These are phyloP conservation scores for Pandion haliaetus DNA, from an alignment of 2,113 vertebrate species.

Conservation along the genomic window DNA sequence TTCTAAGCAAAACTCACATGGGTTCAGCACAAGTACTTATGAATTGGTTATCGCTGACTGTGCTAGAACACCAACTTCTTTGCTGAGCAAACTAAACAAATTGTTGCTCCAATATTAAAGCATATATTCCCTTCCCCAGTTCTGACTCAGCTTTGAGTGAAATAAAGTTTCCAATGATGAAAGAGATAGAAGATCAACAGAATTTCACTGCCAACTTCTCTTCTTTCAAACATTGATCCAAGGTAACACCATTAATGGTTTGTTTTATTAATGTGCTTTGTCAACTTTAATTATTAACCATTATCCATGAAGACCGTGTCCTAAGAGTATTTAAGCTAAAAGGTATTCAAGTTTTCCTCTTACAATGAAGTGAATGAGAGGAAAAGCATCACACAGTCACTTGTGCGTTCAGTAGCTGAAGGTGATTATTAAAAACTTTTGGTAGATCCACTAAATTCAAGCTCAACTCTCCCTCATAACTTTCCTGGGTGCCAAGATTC, in stretches of 20 bases:
- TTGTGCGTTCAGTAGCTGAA: background rate
- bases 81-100: conserved; percentile 16
- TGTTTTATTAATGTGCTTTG: conserved; percentile 9
- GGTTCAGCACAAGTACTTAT: background rate
- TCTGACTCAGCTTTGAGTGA: background rate
- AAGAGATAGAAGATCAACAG: background rate
- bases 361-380: background rate
- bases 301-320: background rate
- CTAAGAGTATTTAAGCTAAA: background rate
- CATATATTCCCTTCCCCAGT: background rate
- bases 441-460: background rate
- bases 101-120: background rate
- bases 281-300: background rate
- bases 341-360: background rate
- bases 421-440: background rate
- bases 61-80: background rate
- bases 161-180: background rate
- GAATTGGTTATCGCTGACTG: background rate
- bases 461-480: background rate
- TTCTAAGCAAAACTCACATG: background rate
- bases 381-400: background rate
- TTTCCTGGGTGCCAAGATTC: background rate
- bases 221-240: background rate
- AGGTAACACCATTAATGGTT: background rate
- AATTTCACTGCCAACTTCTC: background rate